These are phyloP conservation scores for Ferrisia virgata DNA, from an alignment of 2,888 invertebrate species.

Conservation along the genomic window DNA sequence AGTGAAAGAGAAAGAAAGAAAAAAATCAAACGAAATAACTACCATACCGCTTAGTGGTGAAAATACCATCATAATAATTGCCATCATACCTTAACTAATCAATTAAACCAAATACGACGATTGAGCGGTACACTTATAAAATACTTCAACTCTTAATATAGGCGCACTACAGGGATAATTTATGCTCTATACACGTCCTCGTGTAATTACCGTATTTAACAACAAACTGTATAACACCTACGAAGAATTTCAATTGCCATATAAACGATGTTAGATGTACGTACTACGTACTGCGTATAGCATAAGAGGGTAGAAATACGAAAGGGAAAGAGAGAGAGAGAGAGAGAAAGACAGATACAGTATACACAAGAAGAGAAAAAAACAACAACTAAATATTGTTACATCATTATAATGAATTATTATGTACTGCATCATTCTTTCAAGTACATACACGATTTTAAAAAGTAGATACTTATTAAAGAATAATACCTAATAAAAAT, in stretches of 20 bases:
- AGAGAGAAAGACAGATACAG: neutral
- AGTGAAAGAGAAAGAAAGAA: too few species aligned
- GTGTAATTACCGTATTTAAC: constrained; percentile 11
- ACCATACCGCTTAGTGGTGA: neutral
- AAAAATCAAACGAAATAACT: too few species aligned
- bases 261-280: too few species aligned
- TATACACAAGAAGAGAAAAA: neutral
- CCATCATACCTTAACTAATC: neutral
- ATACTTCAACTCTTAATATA: neutral
- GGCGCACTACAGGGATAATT: neutral
- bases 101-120: constrained; percentile 16
- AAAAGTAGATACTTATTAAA: neutral
- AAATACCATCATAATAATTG: neutral
- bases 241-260: neutral
- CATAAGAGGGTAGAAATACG: neutral
- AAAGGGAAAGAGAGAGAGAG: neutral
- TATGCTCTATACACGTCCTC: constrained; percentile 7
- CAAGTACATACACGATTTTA: constrained; percentile 8
- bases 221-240: constrained; percentile 19
- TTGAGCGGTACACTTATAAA: neutral
- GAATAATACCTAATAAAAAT: neutral
- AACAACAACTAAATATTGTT: neutral
- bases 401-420: constrained; percentile 10
- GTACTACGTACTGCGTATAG: too few species aligned
- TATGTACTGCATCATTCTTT: constrained; percentile 10